Conservation (phyloP, 2,888 invertebrate species). For the Eupithecia centaureata region DNA sequence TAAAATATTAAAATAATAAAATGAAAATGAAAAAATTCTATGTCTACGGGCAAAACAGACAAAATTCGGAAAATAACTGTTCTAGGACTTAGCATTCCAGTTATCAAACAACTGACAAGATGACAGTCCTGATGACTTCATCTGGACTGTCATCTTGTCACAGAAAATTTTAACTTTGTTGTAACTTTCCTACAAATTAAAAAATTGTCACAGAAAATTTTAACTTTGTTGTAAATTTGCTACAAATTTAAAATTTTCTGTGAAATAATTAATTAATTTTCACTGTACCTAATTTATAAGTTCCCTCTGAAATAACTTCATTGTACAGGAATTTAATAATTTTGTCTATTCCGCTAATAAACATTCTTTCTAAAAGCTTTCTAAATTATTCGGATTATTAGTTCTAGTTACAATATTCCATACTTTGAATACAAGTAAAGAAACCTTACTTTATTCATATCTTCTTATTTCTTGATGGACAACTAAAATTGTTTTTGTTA, state of each 20-base stretch:
- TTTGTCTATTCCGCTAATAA: background rate
- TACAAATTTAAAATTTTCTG: too few relatives aligned
- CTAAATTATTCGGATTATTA: background rate
- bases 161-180: too few relatives aligned
- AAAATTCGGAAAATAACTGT: background rate
- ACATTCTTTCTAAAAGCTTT: background rate
- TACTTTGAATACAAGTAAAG: background rate
- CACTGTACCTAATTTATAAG: background rate
- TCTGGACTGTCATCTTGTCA: too few relatives aligned
- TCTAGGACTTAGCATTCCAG: background rate
- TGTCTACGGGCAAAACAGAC: background rate
- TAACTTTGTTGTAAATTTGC: too few relatives aligned
- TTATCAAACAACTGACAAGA: background rate
- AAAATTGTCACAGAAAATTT: too few relatives aligned
- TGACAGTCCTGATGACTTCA: background rate
- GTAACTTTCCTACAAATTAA: too few relatives aligned
- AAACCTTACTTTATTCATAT: too few relatives aligned
- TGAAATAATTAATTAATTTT: background rate
- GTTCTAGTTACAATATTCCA: background rate
- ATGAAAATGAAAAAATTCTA: too few relatives aligned
- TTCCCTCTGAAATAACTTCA: background rate
- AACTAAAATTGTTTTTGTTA: too few relatives aligned
- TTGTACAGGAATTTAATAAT: background rate
- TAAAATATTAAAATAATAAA: too few relatives aligned
- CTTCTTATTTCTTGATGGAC: too few relatives aligned